Conservation (phyloP, 2,888 invertebrate species). For the Nasonovia ribisnigri region DNA sequence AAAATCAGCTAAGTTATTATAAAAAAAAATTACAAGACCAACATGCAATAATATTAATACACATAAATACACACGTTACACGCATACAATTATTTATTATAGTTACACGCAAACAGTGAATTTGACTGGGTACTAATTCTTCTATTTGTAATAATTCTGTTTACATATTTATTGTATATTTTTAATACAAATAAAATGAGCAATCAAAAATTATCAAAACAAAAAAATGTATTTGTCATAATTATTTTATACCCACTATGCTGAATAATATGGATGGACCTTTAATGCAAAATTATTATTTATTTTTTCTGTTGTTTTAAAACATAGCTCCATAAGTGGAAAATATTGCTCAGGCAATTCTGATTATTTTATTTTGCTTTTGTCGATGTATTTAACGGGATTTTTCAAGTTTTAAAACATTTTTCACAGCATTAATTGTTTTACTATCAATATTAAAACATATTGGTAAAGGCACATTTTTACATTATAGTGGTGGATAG, state of each 20-base stretch:
- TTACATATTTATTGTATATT: not conserved
- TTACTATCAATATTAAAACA: not conserved
- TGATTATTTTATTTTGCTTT: not conserved
- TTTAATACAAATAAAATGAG: not conserved
- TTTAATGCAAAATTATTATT: not conserved
- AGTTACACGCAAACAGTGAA: not conserved
- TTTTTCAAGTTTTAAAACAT: not conserved
- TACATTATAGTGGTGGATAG: not conserved
- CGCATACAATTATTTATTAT: not conserved
- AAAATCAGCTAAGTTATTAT: not conserved
- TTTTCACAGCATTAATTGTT: not conserved
- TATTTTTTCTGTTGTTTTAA: not conserved
- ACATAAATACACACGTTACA: not conserved
- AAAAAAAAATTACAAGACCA: not conserved
- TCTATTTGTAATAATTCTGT: not conserved
- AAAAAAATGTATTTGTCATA: not conserved
- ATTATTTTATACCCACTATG: not conserved
- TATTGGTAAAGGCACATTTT: not conserved
- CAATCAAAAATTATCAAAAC: not conserved
- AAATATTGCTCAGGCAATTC: not conserved
- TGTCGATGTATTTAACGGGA: not conserved
- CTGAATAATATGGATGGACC: not conserved
- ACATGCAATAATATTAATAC: not conserved
- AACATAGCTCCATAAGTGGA: not conserved
- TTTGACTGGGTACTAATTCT: not conserved